Percentiles rank a stretch among this genome's conserved stretches.
Conservation (phyloP, 2,797 vertebrate species). For the Helarctos malayanus region DNA sequence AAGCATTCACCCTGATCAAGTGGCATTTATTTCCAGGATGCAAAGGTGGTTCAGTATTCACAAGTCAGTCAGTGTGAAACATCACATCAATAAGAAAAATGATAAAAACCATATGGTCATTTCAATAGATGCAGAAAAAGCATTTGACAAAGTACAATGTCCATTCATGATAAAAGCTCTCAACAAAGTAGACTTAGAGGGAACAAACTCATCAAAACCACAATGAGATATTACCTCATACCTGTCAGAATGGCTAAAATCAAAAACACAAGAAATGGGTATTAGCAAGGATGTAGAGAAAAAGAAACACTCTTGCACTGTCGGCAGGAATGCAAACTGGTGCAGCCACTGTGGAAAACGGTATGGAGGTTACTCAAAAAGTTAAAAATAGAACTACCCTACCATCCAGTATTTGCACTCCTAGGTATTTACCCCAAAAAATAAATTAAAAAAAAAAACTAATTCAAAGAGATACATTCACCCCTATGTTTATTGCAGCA, state of each 20-base stretch:
- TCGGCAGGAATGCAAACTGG: not conserved
- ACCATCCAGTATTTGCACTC: not conserved
- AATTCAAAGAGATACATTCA: not conserved
- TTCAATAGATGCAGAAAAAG: not conserved
- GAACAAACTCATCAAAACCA: not conserved
- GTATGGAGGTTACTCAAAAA: not conserved
- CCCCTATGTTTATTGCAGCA: not conserved
- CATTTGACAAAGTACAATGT: not conserved
- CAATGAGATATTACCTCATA: not conserved
- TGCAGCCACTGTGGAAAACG: not conserved
- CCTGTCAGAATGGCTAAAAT: not conserved
- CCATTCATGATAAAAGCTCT: not conserved
- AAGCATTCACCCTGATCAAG: not conserved
- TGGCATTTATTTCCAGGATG: not conserved
- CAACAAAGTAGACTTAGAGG: not conserved
- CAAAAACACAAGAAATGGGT: not conserved
- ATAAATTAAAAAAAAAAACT: not conserved
- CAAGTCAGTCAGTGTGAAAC: not conserved
- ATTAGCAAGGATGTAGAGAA: not conserved
- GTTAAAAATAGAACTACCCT: not conserved
- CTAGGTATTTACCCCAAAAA: not conserved
- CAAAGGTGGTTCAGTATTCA: not conserved
- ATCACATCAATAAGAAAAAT: not conserved
- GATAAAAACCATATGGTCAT: not conserved
- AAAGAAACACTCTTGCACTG: not conserved